phyloP scores from a whole-genome alignment of 2,113 vertebrate species.

The Pluvianellus socialis region DNA sequence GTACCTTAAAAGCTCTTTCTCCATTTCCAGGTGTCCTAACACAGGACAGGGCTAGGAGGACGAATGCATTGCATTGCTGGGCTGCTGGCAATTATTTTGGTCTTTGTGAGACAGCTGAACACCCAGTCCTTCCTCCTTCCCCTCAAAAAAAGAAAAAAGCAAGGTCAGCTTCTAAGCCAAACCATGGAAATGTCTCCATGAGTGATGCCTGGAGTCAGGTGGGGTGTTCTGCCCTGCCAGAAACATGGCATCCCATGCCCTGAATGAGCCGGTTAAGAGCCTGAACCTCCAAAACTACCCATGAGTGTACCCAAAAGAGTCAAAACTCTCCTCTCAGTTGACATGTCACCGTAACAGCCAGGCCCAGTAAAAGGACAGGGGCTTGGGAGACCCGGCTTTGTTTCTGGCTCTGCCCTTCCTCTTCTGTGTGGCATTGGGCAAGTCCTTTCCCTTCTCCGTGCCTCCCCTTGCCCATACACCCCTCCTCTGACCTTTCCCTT shows the following conservation, averaged over 20 bases:
- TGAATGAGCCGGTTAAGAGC: not conserved
- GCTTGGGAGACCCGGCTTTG: not conserved
- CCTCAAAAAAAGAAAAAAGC: not conserved
- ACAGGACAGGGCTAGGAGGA: not conserved
- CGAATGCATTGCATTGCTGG: accelerated
- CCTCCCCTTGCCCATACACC: too few relatives aligned
- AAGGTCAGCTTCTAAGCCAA: not conserved
- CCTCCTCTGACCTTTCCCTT: not conserved
- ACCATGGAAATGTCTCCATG: not conserved
- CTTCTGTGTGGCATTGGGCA: not conserved
- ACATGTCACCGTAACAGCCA: not conserved
- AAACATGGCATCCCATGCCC: accelerated
- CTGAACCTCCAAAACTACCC: not conserved
- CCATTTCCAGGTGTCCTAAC: not conserved
- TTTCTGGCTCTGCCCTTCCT: not conserved
- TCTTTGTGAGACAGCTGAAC: not conserved
- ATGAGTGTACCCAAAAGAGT: not conserved
- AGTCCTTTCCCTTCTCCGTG: not conserved
- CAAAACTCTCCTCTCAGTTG: not conserved
- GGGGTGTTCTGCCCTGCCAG: not conserved
- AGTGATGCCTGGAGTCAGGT: not conserved
- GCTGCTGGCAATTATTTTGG: not conserved
- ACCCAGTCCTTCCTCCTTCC: not conserved
- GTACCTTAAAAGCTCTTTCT: not conserved
- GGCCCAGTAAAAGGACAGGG: not conserved